A percentile compares a stretch with the other conserved stretches of the same genome.
phyloP scores from a whole-genome alignment of 2,888 invertebrate genomes.

The Norana najaformis region DNA sequence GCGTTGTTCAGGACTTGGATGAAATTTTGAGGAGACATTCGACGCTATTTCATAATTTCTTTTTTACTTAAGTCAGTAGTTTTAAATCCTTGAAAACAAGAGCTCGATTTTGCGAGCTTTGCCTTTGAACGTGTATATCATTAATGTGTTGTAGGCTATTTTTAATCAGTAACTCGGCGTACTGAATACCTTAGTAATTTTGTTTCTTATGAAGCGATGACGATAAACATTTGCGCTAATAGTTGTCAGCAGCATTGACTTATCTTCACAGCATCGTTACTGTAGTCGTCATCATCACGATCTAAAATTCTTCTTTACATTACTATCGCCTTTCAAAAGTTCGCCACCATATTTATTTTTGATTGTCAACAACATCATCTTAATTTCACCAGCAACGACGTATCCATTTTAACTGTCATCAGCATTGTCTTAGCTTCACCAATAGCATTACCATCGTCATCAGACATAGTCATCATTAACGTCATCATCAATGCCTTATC shows the following conservation, averaged over 20 bases:
- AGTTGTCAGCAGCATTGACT: background rate
- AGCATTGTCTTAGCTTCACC: background rate
- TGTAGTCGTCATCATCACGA: background rate
- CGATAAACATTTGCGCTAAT: background rate
- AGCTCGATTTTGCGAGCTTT: background rate
- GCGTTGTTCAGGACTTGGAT: background rate
- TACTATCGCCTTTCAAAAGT: too few species aligned
- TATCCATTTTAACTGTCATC: background rate
- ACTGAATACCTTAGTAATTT: background rate
- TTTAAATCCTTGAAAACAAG: background rate
- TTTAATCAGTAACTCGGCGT: background rate
- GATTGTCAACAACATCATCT: background rate
- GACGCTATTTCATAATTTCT: background rate
- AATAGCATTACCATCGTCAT: too few species aligned
- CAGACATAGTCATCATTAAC: too few species aligned
- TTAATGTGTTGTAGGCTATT: background rate
- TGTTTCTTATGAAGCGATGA: background rate
- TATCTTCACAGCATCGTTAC: background rate
- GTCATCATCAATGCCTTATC: too few species aligned
- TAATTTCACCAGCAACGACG: background rate
- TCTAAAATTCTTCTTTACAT: background rate
- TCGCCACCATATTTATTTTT: too few species aligned
- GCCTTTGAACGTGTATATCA: background rate
- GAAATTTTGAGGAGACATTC: background rate
- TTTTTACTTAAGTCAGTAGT: constrained; percentile 13